These are phyloP conservation scores for Orchesella cincta DNA, from an alignment of 1,140 invertebrate genomes.

Conservation along the genomic window DNA sequence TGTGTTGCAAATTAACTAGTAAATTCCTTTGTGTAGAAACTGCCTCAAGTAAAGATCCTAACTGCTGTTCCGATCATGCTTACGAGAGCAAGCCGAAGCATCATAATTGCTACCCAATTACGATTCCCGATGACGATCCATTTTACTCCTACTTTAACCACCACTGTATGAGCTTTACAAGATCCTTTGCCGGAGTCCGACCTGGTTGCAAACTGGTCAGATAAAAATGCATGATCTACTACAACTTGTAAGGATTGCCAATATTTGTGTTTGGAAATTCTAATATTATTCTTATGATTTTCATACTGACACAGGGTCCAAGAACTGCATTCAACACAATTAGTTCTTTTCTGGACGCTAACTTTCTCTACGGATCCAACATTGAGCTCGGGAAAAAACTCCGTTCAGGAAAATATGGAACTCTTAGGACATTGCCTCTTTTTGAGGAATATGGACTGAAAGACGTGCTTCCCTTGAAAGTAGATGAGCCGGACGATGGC, in stretches of 20 bases:
- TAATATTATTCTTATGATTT: no score
- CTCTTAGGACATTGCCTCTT: conserved; percentile 55
- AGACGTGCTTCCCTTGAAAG: conserved; percentile 60
- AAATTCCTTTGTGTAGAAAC: conserved; percentile 53
- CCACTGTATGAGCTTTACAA: conserved; percentile 60
- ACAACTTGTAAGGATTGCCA: neutral
- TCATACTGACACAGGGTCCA: conserved; percentile 58
- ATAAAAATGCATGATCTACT: neutral
- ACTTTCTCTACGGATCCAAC: conserved; percentile 62
- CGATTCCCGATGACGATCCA: conserved; percentile 58
- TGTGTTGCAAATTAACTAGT: no score
- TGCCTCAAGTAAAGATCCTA: conserved; percentile 54
- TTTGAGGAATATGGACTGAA: conserved; percentile 59
- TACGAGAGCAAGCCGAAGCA: conserved; percentile 51
- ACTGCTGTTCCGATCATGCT: conserved; percentile 55
- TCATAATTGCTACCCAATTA: conserved; percentile 60
- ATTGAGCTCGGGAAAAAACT: conserved; percentile 57
- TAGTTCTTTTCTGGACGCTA: conserved; percentile 60
- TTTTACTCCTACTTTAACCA: conserved; percentile 58
- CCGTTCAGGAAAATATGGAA: conserved; percentile 58
- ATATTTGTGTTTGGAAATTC: no score
- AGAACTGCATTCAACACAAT: conserved; percentile 59
- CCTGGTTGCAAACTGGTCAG: conserved; percentile 57
- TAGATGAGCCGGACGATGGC: conserved; percentile 60
- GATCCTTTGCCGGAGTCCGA: conserved; percentile 59